Evolutionary conservation across 2,113 vertebrate species (phyloP).

Genomic region (Dendrocopos noguchii): DNA sequence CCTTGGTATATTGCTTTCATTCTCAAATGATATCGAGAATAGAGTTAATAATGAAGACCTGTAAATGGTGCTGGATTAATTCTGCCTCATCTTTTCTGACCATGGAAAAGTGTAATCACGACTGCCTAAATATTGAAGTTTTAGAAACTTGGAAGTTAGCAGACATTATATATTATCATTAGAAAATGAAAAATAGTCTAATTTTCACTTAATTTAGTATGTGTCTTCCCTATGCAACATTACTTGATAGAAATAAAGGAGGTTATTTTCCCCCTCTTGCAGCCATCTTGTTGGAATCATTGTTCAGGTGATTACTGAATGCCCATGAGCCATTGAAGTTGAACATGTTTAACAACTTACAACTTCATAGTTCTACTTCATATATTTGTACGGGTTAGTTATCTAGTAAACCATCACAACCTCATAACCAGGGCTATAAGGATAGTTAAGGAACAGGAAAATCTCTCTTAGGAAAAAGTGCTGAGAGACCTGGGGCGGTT

Average conservation of each 20-base stretch:
- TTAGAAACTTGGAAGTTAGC: neutral
- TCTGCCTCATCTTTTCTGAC: neutral
- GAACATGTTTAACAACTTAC: accelerated
- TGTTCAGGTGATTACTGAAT: neutral
- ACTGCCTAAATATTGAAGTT: neutral
- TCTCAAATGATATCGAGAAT: neutral
- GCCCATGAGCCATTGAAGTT: neutral
- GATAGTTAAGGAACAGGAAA: too few relatives aligned
- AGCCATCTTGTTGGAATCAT: neutral
- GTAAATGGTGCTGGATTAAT: neutral
- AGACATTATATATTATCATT: neutral
- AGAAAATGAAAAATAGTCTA: neutral
- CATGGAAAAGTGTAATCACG: neutral
- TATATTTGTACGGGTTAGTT: neutral
- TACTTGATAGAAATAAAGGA: neutral
- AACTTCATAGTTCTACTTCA: neutral
- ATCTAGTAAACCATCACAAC: neutral
- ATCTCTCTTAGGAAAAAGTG: too few relatives aligned
- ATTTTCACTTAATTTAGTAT: neutral
- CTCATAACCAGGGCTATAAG: neutral
- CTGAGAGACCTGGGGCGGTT: too few relatives aligned
- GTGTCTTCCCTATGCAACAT: accelerated
- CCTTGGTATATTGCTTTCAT: neutral
- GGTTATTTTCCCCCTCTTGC: accelerated
- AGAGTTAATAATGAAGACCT: neutral